Percentiles rank a stretch among this genome's conserved stretches.
phyloP scores from a whole-genome alignment of 2,113 vertebrate genomes.

The Pimephales promelas region DNA sequence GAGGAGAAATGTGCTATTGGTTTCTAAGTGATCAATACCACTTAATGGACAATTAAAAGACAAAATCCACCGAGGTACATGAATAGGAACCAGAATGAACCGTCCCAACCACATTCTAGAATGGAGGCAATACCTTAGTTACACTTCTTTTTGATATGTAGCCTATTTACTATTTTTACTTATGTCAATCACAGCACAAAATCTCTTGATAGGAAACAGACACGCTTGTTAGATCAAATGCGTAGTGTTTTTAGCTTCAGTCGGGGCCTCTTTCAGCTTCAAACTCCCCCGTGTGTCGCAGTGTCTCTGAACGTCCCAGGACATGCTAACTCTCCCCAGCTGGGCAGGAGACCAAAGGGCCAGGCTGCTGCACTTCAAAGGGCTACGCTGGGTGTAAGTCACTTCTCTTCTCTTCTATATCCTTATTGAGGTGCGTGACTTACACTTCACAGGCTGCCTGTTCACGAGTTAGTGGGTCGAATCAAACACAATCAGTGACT shows the following conservation, averaged over 20 bases:
- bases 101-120: background rate
- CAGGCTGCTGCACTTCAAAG: background rate
- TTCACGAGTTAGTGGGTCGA: background rate
- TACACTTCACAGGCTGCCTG: background rate
- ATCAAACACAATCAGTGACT: background rate
- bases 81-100: background rate
- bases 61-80: background rate
- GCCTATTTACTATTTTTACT: background rate
- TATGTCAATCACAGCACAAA: conserved; percentile 5
- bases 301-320: conserved; percentile 10
- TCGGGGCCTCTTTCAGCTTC: background rate
- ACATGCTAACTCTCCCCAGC: conserved; percentile 37
- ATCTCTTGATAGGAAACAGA: conserved; percentile 39
- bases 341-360: background rate
- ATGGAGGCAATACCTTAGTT: background rate
- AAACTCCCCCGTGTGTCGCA: conserved; percentile 10
- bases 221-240: background rate
- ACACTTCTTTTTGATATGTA: background rate
- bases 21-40: background rate
- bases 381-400: background rate
- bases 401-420: background rate
- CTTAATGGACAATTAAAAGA: background rate
- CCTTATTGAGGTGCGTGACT: background rate
- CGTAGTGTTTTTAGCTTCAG: conserved; percentile 13
- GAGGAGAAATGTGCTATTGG: background rate